Conservation (phyloP, 2,888 invertebrate species). For the Stegophylla sp. region DNA sequence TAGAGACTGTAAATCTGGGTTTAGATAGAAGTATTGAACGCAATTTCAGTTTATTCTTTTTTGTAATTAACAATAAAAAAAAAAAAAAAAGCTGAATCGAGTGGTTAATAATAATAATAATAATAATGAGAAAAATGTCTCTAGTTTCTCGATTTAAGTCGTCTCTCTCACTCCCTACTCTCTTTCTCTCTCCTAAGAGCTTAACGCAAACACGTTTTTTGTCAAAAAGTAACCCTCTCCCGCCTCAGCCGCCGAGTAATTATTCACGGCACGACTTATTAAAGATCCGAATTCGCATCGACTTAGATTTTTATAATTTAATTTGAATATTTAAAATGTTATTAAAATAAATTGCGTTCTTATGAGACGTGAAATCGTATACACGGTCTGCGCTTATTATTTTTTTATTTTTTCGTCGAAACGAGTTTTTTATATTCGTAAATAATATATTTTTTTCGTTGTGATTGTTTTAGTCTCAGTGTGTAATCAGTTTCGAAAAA, state of each 20-base stretch:
- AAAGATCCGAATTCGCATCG: slow-evolving; percentile 8
- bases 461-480: too few relatives aligned
- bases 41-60: background rate
- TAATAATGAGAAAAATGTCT: background rate
- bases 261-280: slow-evolving; percentile 20
- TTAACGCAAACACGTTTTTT: slow-evolving; percentile 23
- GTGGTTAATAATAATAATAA: background rate
- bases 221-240: slow-evolving; percentile 8
- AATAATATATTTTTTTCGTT: too few relatives aligned
- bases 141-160: background rate
- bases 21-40: too few relatives aligned
- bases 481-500: too few relatives aligned
- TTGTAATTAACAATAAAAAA: too few relatives aligned
- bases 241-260: background rate
- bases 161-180: background rate
- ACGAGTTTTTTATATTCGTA: too few relatives aligned
- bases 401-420: too few relatives aligned
- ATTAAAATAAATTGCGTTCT: slow-evolving; percentile 19
- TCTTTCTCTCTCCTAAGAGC: background rate
- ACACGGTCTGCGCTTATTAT: too few relatives aligned
- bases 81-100: slow-evolving; percentile 17
- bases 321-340: slow-evolving; percentile 39
- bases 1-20: too few relatives aligned
- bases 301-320: slow-evolving; percentile 22
- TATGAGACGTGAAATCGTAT: background rate